These are phyloP conservation scores for Galaxea fascicularis DNA, from an alignment of 92 coral and sea anemone species.

Conservation along the genomic window DNA sequence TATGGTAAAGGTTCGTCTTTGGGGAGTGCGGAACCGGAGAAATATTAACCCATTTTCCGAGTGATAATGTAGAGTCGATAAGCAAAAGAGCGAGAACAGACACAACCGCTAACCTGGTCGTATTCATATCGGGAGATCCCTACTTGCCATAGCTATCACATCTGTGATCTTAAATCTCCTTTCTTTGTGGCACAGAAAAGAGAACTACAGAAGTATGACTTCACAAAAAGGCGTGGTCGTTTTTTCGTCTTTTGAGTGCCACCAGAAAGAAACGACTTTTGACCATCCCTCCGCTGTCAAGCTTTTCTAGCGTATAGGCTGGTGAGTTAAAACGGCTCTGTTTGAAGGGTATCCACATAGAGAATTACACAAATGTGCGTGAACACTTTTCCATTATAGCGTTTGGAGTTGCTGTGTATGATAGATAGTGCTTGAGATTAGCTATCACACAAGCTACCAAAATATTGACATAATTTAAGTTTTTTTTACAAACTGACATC, in stretches of 20 bases:
- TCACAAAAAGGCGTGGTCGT: conserved; percentile 33
- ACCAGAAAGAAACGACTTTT: conserved; percentile 13
- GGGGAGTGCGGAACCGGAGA: not conserved
- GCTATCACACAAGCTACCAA: too few species aligned
- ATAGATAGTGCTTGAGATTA: too few species aligned
- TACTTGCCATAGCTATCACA: not conserved
- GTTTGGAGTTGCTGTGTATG: too few species aligned
- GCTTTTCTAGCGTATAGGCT: conserved; percentile 6
- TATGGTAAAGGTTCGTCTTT: not conserved
- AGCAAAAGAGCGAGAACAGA: not conserved
- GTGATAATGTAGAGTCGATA: not conserved
- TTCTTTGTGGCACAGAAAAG: not conserved
- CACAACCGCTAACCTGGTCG: not conserved
- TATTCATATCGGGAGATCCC: not conserved
- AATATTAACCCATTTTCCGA: not conserved
- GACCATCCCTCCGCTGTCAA: conserved; percentile 23
- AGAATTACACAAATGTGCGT: not conserved
- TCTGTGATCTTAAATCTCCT: not conserved
- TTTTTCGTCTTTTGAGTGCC: conserved; percentile 6
- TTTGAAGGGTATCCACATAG: not conserved
- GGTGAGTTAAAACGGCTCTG: not conserved
- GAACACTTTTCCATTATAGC: not conserved
- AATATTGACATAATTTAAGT: too few species aligned
- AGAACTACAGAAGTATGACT: conserved; percentile 6
- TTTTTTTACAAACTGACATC: too few species aligned